These are phyloP conservation scores for Gallinago media DNA, from an alignment of 2,113 vertebrate species.

Conservation along the genomic window DNA sequence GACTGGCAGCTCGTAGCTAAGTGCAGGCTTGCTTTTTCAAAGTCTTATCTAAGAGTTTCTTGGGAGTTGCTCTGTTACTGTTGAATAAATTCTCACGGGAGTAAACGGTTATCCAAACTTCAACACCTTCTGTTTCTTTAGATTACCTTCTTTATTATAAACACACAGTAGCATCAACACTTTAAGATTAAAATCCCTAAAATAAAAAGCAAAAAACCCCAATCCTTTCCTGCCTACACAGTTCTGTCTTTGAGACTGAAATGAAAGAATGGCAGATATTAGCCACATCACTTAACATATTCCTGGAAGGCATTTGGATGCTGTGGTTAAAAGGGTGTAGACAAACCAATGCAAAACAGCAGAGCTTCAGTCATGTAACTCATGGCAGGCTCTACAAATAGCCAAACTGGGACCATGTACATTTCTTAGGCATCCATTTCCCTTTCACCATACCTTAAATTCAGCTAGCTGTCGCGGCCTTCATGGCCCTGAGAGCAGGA, in stretches of 20 bases:
- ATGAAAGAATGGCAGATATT: constrained; percentile 23
- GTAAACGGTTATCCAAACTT: constrained; percentile 6
- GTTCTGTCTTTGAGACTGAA: constrained; percentile 26
- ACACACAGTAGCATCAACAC: neutral
- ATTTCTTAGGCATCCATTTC: neutral
- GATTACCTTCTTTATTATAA: constrained; percentile 21
- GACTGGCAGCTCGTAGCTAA: neutral
- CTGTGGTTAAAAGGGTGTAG: neutral
- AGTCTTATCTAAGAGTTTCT: neutral
- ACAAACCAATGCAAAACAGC: neutral
- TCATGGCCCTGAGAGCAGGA: neutral
- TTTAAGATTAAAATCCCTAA: constrained; percentile 18
- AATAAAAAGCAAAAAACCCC: constrained; percentile 10
- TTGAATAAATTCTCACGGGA: neutral
- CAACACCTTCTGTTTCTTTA: neutral
- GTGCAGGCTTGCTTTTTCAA: neutral
- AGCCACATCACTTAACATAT: constrained; percentile 8
- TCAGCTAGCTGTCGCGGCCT: neutral
- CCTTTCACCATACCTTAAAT: neutral
- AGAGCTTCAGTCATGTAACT: neutral
- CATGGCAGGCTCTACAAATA: neutral
- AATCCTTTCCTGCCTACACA: constrained; percentile 9
- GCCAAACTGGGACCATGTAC: neutral
- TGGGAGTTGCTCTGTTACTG: neutral
- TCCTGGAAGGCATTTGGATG: constrained; percentile 51